phyloP scores from a whole-genome alignment of 1,140 invertebrate genomes.

The Paraescarpia echinospica region DNA sequence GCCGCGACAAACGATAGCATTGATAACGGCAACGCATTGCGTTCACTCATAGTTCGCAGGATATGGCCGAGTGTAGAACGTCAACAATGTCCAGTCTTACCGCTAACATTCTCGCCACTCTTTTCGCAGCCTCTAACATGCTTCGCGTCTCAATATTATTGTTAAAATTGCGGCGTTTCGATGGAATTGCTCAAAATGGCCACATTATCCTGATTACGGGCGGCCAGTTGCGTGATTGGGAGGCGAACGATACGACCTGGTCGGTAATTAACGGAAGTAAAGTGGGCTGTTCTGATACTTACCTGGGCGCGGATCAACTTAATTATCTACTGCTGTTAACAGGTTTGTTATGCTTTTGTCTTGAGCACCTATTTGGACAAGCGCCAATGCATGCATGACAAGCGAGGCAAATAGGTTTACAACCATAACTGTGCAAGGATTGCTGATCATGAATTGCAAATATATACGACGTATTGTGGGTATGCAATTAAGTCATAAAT shows the following conservation, averaged over 20 bases:
- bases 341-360: not conserved
- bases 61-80: not conserved
- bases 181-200: not conserved
- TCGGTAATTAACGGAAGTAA: not conserved
- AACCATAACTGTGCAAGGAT: not conserved
- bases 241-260: not conserved
- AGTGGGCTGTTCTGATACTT: not conserved
- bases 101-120: not conserved
- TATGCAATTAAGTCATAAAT: not conserved
- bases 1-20: not conserved
- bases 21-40: not conserved
- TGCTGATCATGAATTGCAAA: not conserved
- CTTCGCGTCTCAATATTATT: not conserved
- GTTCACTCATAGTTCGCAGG: not conserved
- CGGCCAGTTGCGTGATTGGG: not conserved
- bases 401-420: not conserved
- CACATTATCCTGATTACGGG: not conserved
- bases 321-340: not conserved
- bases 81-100: not conserved
- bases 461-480: not conserved
- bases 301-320: not conserved
- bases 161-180: not conserved
- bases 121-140: not conserved
- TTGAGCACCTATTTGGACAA: not conserved
- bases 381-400: not conserved